A percentile compares a stretch with the other conserved stretches of the same genome.
phyloP scores from a whole-genome alignment of 2,113 vertebrate genomes.

The Paramisgurnus dabryanus region DNA sequence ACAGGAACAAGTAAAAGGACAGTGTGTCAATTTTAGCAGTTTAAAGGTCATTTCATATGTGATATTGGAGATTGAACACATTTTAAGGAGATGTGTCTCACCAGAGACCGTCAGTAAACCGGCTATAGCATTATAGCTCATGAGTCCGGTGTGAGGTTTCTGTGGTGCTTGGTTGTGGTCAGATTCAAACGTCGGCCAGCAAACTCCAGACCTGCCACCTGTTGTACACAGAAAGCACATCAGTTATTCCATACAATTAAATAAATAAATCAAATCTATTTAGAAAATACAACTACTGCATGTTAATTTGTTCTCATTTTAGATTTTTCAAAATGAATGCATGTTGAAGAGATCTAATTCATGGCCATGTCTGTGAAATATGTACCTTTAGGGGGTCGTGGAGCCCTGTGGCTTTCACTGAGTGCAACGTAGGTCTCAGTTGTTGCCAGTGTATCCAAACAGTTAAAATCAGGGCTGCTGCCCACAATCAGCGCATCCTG shows the following conservation, averaged over 20 bases:
- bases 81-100: conserved; percentile 54
- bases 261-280: background rate
- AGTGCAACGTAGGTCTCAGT: conserved; percentile 65
- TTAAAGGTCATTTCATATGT: no score
- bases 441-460: conserved; percentile 68
- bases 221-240: background rate
- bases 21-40: background rate
- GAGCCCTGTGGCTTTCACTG: conserved; percentile 66
- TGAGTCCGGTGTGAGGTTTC: conserved; percentile 63
- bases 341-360: no score
- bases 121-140: conserved; percentile 81
- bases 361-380: no score
- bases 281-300: background rate
- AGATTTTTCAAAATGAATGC: no score
- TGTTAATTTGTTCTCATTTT: no score
- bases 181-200: conserved; percentile 82
- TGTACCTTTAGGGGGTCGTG: conserved; percentile 74
- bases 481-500: conserved; percentile 82
- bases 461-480: conserved; percentile 81
- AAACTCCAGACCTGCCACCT: conserved; percentile 84
- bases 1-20: background rate
- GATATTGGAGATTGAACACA: background rate
- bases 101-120: conserved; percentile 78
- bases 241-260: background rate
- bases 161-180: conserved; percentile 75